Base-by-base conservation (phyloP, 2,888 invertebrate genomes). In the Pandemis heparana region DNA sequence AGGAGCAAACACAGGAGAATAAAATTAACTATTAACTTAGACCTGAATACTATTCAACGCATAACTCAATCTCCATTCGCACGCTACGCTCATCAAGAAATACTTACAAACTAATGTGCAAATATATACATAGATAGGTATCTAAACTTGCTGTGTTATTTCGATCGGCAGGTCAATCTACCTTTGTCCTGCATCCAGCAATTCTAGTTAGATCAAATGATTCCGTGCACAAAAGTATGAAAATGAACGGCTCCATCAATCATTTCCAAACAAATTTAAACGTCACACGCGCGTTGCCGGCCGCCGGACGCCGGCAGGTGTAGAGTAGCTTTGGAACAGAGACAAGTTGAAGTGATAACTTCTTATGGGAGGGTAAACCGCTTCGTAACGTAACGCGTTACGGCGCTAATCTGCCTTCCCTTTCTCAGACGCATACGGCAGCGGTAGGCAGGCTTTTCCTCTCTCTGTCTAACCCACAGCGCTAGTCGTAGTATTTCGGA, bases 191-290 rank as follows among this genome's bases (percentile, higher is more conserved):
- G 59, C 66, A 61, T 66, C 60, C 67, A 61, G 56, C 70, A 48
- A 75, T 69, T 77, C 66, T 69, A 69, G 61, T 64, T 74, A 75
- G 75, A 76, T 72, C 77, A 79, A 80, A 79, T 80, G 81, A 83
- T 79, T 82, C 81, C 75, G 78, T 76, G 77, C 79, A 83, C 87
- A 87, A 87, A 89, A 87, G 88, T 90, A 91, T 90, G 90, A 91
- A 91, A 89, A 91, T 89, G 90, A 86, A 87, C 85, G 79, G 82
- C 68, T 64, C 85, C 89, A 94, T 94, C 93, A 92, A 94, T 94
- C 94, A 94, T 93, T 83, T 85, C 86, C 88, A 87, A 88, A 92
- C 92, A 90, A 93, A 94, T 93, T 94, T 92, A 93, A 93, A 92
- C 90, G 93, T 92, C 94, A 93, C 87, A 90, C 89, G 90, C 89